Evolutionary conservation across 2,113 vertebrate species (phyloP).

Genomic region (Rutilus rutilus): DNA sequence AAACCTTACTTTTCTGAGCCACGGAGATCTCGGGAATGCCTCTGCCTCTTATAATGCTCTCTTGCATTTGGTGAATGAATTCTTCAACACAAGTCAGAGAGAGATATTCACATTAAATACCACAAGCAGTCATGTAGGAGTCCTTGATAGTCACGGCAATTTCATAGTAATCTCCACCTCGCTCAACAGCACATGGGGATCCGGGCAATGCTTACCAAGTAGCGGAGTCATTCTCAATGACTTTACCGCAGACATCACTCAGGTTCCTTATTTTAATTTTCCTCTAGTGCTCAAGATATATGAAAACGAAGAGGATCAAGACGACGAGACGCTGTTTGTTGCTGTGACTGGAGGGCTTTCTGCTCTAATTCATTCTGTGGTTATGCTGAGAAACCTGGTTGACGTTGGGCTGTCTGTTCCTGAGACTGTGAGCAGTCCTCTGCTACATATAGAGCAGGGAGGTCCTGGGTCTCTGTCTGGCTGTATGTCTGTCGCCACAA

Average conservation of each 20-base stretch:
- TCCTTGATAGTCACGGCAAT: conserved; percentile 64
- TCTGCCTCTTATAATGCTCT: conserved; percentile 50
- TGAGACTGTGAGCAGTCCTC: conserved; percentile 47
- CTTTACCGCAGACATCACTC: conserved; percentile 47
- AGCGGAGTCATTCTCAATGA: conserved; percentile 70
- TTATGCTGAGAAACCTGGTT: conserved; percentile 61
- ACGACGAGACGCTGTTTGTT: conserved; percentile 56
- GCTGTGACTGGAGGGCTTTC: conserved; percentile 62
- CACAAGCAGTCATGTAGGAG: conserved; percentile 63
- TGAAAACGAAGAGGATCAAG: conserved; percentile 21
- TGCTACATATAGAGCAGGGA: conserved; percentile 41
- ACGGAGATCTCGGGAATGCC: conserved; percentile 46
- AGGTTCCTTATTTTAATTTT: conserved; percentile 60
- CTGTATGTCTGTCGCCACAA: conserved; percentile 47
- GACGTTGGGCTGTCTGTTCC: conserved; percentile 51
- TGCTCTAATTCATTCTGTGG: conserved; percentile 52
- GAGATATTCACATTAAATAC: conserved; percentile 46
- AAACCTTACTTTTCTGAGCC: conserved; percentile 37
- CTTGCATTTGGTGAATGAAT: conserved; percentile 46
- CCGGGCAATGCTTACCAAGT: conserved; percentile 65
- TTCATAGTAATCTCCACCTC: conserved; percentile 70
- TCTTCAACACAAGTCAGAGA: conserved; percentile 20
- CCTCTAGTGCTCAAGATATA: conserved; percentile 64
- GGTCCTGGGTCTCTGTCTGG: conserved; percentile 1
- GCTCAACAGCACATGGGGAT: conserved; percentile 73